Evolutionary conservation across 1,140 invertebrate genomes (phyloP).

Genomic region (Apis laboriosa): DNA sequence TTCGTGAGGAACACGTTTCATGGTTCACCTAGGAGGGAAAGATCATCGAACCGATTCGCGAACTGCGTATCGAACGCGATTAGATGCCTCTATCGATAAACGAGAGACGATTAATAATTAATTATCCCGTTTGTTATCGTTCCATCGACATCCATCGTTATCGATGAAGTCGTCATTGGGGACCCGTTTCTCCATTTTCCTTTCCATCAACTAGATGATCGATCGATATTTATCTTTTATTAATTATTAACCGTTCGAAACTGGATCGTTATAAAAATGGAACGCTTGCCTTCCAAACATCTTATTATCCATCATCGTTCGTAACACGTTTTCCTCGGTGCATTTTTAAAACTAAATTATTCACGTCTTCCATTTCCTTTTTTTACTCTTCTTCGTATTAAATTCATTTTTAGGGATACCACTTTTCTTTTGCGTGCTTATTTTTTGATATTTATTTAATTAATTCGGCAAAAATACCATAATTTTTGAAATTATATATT

Average conservation of each 20-base stretch:
- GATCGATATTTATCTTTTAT: not conserved
- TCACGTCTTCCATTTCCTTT: not conserved
- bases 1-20: not conserved
- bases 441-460: too few species aligned
- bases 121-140: constrained; percentile 14
- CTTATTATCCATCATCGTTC: not conserved
- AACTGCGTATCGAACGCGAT: not conserved
- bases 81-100: constrained; percentile 22
- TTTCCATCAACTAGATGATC: not conserved
- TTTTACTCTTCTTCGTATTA: too few species aligned
- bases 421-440: too few species aligned
- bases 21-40: not conserved
- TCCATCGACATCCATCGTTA: constrained; percentile 16
- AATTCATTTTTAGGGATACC: too few species aligned
- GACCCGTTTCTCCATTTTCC: constrained; percentile 13
- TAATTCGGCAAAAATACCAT: too few species aligned
- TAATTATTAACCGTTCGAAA: constrained; percentile 14
- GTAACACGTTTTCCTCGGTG: not conserved
- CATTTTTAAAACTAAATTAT: not conserved
- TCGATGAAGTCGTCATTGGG: constrained; percentile 37
- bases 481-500: too few species aligned
- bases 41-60: not conserved
- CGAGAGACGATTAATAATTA: constrained; percentile 32
- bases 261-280: not conserved
- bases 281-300: not conserved